Percentiles rank a stretch among this genome's conserved stretches.
These are phyloP conservation scores for Typhlichthys eigenmanni DNA, from an alignment of 2,797 vertebrate species.

Conservation along the genomic window DNA sequence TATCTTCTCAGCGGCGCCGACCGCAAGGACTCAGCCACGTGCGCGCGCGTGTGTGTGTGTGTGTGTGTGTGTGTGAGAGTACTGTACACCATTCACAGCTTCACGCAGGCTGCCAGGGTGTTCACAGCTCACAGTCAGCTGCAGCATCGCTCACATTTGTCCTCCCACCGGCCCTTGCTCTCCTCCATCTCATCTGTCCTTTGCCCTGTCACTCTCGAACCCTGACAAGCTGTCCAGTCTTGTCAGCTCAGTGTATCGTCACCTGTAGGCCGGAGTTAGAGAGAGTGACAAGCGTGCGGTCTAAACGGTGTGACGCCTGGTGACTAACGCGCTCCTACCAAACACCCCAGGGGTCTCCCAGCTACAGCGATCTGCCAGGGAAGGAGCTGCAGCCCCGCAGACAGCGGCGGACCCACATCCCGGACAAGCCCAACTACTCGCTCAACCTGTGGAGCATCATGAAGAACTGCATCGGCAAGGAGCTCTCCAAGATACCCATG, in stretches of 20 bases:
- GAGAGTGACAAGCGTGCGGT: neutral
- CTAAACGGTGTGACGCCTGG: neutral
- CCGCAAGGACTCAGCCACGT: conserved; percentile 15
- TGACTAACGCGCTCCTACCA: neutral
- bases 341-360: conserved; percentile 67
- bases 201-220: conserved; percentile 11
- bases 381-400: conserved; percentile 74
- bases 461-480: conserved; percentile 99
- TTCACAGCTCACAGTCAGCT: conserved; percentile 28
- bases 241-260: conserved; percentile 21
- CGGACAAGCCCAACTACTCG: conserved; percentile 97
- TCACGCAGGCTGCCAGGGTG: conserved; percentile 23
- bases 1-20: conserved; percentile 25
- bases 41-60: conserved; percentile 24
- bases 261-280: conserved; percentile 12
- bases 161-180: neutral
- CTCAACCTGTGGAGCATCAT: conserved; percentile 99
- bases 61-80: conserved; percentile 17
- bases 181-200: conserved; percentile 8
- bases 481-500: conserved; percentile 98
- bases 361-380: conserved; percentile 75
- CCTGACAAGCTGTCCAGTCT: conserved; percentile 28
- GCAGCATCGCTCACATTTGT: conserved; percentile 11
- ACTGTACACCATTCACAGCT: conserved; percentile 18
- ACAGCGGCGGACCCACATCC: conserved; percentile 84